Conservation (phyloP, 2,888 invertebrate genomes). For the Corythucha ciliata region DNA sequence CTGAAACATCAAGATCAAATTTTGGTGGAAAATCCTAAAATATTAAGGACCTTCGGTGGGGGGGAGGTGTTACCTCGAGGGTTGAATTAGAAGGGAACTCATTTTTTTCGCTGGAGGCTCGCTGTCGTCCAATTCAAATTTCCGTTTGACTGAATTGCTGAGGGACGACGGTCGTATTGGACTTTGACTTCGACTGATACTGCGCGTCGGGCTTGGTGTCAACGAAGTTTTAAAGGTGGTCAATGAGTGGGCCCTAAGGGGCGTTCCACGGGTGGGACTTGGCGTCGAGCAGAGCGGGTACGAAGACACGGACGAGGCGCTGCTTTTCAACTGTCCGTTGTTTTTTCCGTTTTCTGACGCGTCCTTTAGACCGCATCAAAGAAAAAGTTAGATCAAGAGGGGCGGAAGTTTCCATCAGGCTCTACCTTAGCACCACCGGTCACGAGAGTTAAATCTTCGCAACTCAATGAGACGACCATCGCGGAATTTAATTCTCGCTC, state of each 20-base stretch:
- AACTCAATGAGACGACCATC: conserved; percentile 90
- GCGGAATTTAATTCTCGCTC: conserved; percentile 84
- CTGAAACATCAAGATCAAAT: no score
- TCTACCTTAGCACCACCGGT: conserved; percentile 42
- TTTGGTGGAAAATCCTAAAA: no score
- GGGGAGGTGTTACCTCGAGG: no score
- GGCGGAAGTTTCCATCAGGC: background rate
- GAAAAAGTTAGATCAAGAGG: background rate
- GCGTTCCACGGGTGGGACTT: conserved; percentile 49
- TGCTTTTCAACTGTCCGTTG: conserved; percentile 42
- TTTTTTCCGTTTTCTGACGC: conserved; percentile 39
- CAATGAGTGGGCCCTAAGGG: conserved; percentile 43
- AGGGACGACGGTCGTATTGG: conserved; percentile 73
- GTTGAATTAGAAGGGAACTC: conserved; percentile 41
- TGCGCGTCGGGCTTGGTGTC: conserved; percentile 78
- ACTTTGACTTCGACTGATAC: conserved; percentile 64
- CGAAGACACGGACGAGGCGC: conserved; percentile 41
- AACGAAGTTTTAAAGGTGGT: conserved; percentile 48
- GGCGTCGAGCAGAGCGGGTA: conserved; percentile 44
- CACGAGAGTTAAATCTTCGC: conserved; percentile 78
- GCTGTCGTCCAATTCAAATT: conserved; percentile 42
- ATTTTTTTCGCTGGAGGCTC: conserved; percentile 44
- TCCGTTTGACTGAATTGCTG: conserved; percentile 51
- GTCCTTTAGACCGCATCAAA: conserved; percentile 4
- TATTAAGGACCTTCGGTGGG: no score